These are phyloP conservation scores for Alca torda DNA, from an alignment of 2,797 vertebrate genomes.

Conservation along the genomic window DNA sequence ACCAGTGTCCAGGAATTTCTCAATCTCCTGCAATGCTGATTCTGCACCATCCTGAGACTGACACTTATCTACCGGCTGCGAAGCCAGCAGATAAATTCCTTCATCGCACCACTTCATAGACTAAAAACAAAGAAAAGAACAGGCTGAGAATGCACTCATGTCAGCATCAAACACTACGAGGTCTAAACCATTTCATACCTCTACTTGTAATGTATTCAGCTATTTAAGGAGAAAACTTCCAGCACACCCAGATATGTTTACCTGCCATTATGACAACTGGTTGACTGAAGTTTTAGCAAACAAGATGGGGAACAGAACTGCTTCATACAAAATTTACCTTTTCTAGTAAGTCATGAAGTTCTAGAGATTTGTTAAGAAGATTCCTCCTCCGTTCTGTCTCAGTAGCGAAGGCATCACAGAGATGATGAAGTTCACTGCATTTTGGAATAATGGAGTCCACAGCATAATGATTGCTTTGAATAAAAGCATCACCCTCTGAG, in stretches of 20 bases:
- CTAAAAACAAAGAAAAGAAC: slow-evolving; percentile 71
- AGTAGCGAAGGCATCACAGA: slow-evolving; percentile 77
- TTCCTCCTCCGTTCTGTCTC: slow-evolving; percentile 77
- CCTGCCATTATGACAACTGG: neutral
- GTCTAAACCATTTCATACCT: neutral
- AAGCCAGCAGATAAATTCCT: slow-evolving; percentile 95
- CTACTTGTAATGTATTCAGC: neutral
- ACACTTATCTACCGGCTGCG: slow-evolving; percentile 95
- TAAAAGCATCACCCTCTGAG: slow-evolving; percentile 83
- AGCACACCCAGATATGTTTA: neutral
- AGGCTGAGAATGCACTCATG: neutral
- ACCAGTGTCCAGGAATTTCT: slow-evolving; percentile 88
- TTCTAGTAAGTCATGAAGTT: slow-evolving; percentile 87
- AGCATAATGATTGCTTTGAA: slow-evolving; percentile 90
- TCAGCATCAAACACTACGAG: neutral
- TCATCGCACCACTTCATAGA: slow-evolving; percentile 92
- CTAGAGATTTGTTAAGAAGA: slow-evolving; percentile 87
- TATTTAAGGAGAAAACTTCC: neutral
- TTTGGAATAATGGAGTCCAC: slow-evolving; percentile 94
- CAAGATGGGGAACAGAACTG: neutral
- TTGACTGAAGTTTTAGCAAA: neutral
- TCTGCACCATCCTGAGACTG: slow-evolving; percentile 97
- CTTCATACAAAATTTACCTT: slow-evolving; percentile 75
- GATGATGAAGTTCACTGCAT: slow-evolving; percentile 85
- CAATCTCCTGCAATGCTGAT: slow-evolving; percentile 92